Evolutionary conservation across 2,113 vertebrate genomes (phyloP).

Genomic region (Antechinus flavipes): DNA sequence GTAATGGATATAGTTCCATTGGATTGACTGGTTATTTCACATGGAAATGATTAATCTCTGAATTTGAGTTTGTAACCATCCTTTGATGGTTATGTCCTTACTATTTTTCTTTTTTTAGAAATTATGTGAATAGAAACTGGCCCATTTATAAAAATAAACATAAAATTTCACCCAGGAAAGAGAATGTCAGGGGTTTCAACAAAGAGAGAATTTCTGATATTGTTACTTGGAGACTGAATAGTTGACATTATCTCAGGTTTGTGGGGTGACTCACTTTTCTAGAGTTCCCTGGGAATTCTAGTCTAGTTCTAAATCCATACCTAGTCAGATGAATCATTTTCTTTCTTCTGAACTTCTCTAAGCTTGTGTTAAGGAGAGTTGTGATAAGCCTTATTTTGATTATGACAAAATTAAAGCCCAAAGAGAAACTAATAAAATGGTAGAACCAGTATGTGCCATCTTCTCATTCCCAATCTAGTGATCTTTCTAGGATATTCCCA

Average conservation of each 20-base stretch:
- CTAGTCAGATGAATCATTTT: background rate
- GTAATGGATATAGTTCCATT: conserved; percentile 77
- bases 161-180: conserved; percentile 24
- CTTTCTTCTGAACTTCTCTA: background rate
- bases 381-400: no score
- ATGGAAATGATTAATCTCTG: conserved; percentile 67
- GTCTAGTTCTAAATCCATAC: background rate
- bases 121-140: conserved; percentile 12
- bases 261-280: background rate
- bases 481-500: no score
- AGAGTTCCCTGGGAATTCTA: background rate
- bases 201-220: background rate
- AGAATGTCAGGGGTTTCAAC: background rate
- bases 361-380: background rate
- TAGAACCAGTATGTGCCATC: no score
- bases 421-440: no score
- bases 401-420: no score
- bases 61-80: conserved; percentile 74
- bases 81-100: conserved; percentile 56
- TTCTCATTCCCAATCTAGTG: no score
- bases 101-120: conserved; percentile 46
- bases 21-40: conserved; percentile 83
- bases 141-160: conserved; percentile 8
- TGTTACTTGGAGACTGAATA: background rate
- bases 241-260: background rate